These are phyloP conservation scores for Cataglyphis hispanica DNA, from an alignment of 1,140 invertebrate species.

Conservation along the genomic window DNA sequence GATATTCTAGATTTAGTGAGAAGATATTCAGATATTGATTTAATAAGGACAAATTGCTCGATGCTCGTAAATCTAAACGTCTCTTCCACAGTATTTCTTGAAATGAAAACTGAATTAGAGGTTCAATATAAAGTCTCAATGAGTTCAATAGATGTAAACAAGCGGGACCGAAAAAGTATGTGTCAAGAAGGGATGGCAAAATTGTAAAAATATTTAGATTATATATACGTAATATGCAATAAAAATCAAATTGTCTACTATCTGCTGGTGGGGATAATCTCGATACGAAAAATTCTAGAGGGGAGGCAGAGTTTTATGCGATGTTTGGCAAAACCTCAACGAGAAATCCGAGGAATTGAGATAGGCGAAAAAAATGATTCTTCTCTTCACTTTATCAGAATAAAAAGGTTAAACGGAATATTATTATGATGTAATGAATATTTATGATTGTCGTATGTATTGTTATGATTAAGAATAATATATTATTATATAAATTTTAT, in stretches of 20 bases:
- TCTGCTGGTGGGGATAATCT: conserved; percentile 38
- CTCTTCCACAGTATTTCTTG: conserved; percentile 26
- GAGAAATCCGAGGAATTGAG: conserved; percentile 22
- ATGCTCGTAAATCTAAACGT: conserved; percentile 28
- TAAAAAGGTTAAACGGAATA: neutral
- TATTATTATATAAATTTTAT: neutral
- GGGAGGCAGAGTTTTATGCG: conserved; percentile 28
- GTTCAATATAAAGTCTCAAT: conserved; percentile 26
- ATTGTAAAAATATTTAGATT: conserved; percentile 42
- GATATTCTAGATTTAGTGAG: neutral
- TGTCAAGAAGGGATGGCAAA: conserved; percentile 15
- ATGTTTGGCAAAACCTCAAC: conserved; percentile 33
- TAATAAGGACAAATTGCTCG: conserved; percentile 31
- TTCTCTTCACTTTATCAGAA: neutral
- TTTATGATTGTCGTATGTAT: neutral
- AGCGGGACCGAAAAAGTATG: conserved; percentile 18
- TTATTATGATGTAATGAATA: neutral
- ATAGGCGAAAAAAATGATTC: neutral
- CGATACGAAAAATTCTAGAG: conserved; percentile 48
- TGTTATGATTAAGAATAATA: neutral
- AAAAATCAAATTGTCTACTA: conserved; percentile 57
- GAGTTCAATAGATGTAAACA: conserved; percentile 47
- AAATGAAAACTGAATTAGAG: conserved; percentile 49
- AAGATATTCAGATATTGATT: conserved; percentile 22
- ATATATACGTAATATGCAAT: conserved; percentile 57